Evolutionary conservation across 2,888 invertebrate species (phyloP), one percentile per base, ranked within the genome.

Genomic region (Andrena bicolor): DNA sequence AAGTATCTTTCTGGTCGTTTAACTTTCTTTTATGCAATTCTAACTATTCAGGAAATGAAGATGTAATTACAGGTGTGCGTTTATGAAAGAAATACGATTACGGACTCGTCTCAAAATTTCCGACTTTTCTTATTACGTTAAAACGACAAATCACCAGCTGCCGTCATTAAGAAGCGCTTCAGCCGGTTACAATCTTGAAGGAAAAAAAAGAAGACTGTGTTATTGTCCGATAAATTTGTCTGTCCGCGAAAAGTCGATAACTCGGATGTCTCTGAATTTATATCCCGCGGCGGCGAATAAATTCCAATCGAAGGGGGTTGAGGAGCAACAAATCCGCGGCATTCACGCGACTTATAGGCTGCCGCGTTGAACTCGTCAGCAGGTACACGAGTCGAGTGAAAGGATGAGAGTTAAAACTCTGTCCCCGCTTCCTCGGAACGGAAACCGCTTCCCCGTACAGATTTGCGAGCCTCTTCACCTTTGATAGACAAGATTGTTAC

Each of bases 401-500:
- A 78, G 77, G 75, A 61, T 26, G 77, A 53, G 60, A 56, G 56
- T 56, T 41, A 78, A 68, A 60, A 26, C 68, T 1, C 48, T 64
- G 48, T 80, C 80, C 51, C 65, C 53, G 63, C 30, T 41, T 71
- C 41, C 53, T 60, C 20, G 30, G 70, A 41, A 70, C 56, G 58
- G 56, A 74, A 49, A 75, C 75, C 72, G 64, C 73, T 72, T 51
- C 41, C 28, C 66, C 32, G 63, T 8, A 60, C 56, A 23, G 41
- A 80, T 79, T 79, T 71, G 61, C 35, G 23, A 53, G 30, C 10
- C 23, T 23, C 16, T 5, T 28, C 20, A 28, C n/a, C 60, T 66
- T 68, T 66, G 78, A 82, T 68, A 68, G 73, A 72, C 72, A 63
- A 65, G 68, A 80, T 79, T 64, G 70, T 80, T 82, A 64, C 76